Conservation (phyloP, 2,888 invertebrate species). For the Ernsta delagoae region DNA sequence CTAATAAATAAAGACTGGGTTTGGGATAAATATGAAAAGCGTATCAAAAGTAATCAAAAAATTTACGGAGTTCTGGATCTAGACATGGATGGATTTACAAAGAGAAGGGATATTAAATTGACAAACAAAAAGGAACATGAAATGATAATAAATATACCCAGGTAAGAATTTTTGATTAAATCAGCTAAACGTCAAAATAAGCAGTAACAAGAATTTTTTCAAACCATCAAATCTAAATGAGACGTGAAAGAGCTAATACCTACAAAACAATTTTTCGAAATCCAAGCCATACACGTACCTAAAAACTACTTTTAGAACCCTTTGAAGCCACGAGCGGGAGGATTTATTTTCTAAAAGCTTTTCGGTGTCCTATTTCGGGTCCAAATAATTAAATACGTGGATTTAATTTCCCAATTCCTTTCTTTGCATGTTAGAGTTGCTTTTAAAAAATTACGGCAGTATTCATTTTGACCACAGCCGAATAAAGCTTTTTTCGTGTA, state of each 20-base stretch:
- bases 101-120: too few relatives aligned
- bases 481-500: not conserved
- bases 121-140: too few relatives aligned
- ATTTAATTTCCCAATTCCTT: constrained; percentile 14
- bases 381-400: constrained; percentile 19
- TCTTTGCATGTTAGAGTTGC: not conserved
- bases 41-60: too few relatives aligned
- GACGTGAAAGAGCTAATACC: not conserved
- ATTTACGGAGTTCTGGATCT: too few relatives aligned
- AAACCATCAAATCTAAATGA: not conserved
- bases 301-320: constrained; percentile 1
- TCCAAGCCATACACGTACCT: not conserved
- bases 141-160: too few relatives aligned
- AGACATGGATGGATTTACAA: too few relatives aligned
- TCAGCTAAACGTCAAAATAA: too few relatives aligned
- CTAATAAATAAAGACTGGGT: not conserved
- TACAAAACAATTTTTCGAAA: not conserved
- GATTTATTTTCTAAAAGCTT: constrained; percentile 30
- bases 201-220: too few relatives aligned
- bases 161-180: too few relatives aligned
- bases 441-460: constrained; percentile 22
- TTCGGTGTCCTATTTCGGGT: constrained; percentile 29
- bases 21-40: not conserved
- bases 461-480: not conserved
- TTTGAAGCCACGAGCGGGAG: not conserved